phyloP scores from a whole-genome alignment of 2,113 vertebrate species.

The Sula dactylatra region DNA sequence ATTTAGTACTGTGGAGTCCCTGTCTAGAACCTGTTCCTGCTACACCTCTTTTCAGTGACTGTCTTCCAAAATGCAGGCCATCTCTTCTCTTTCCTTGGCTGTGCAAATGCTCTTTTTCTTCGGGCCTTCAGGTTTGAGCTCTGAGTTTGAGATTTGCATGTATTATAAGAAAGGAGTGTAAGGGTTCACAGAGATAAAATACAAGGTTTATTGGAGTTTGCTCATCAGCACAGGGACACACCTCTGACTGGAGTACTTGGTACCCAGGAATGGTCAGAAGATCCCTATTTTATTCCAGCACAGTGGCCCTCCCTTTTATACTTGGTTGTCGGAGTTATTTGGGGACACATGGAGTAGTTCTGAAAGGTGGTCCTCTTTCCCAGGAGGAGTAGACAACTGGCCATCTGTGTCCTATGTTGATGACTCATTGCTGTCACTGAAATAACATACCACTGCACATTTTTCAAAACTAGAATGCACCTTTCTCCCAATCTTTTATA shows the following conservation, averaged over 20 bases:
- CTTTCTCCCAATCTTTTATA: background rate
- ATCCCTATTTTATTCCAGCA: background rate
- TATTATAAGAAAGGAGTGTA: background rate
- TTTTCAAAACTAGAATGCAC: background rate
- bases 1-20: background rate
- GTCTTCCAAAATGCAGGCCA: background rate
- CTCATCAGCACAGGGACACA: background rate
- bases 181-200: background rate
- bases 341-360: background rate
- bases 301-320: background rate
- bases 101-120: background rate
- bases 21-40: background rate
- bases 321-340: background rate
- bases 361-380: background rate
- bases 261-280: background rate
- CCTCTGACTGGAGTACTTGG: background rate
- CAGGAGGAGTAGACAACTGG: background rate
- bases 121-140: background rate
- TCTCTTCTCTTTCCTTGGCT: background rate
- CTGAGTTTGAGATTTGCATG: background rate
- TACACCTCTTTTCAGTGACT: background rate
- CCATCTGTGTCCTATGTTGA: background rate
- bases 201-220: background rate
- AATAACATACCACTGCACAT: background rate
- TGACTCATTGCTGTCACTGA: background rate